Percentiles rank a stretch among this genome's conserved stretches.
These are phyloP conservation scores for Tenthredo scrophulariae DNA, from an alignment of 2,888 invertebrate genomes.

Conservation along the genomic window DNA sequence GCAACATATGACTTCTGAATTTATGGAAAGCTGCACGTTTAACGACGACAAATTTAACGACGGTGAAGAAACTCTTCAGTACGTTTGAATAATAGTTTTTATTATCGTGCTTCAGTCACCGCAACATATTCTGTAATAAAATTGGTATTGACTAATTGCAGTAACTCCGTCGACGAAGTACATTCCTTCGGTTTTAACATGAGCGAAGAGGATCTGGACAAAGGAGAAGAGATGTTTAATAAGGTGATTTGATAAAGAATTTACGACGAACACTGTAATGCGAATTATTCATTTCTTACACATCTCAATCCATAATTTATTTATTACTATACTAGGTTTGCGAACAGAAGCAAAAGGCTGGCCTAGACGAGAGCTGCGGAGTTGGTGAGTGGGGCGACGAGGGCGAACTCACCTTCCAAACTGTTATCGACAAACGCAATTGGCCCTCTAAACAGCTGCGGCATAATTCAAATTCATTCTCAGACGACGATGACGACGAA, in stretches of 20 bases:
- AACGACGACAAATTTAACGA: conserved; percentile 84
- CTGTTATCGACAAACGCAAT: conserved; percentile 79
- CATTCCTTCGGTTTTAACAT: conserved; percentile 77
- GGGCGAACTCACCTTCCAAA: conserved; percentile 78
- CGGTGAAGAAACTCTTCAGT: conserved; percentile 81
- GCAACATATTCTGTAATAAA: conserved; percentile 72
- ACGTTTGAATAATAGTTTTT: conserved; percentile 68
- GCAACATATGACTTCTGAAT: conserved; percentile 82
- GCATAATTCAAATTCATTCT: conserved; percentile 76
- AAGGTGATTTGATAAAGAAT: conserved; percentile 76
- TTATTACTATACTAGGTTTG: conserved; percentile 66
- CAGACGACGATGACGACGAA: conserved; percentile 79
- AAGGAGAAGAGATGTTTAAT: conserved; percentile 82
- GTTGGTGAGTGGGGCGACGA: conserved; percentile 78
- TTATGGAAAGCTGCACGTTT: conserved; percentile 83
- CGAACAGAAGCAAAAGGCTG: conserved; percentile 71
- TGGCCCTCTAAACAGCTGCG: conserved; percentile 71
- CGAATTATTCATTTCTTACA: too few species aligned
- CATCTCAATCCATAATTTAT: background rate
- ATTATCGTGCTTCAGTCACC: background rate
- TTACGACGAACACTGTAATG: background rate
- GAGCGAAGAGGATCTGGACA: conserved; percentile 78
- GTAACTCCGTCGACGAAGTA: conserved; percentile 74
- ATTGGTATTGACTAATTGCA: conserved; percentile 69
- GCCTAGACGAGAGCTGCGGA: conserved; percentile 68